A percentile compares a stretch with the other conserved stretches of the same genome.
Conservation (phyloP, 35 echinoderm and acorn worm genomes). For the Antedon bifida region DNA sequence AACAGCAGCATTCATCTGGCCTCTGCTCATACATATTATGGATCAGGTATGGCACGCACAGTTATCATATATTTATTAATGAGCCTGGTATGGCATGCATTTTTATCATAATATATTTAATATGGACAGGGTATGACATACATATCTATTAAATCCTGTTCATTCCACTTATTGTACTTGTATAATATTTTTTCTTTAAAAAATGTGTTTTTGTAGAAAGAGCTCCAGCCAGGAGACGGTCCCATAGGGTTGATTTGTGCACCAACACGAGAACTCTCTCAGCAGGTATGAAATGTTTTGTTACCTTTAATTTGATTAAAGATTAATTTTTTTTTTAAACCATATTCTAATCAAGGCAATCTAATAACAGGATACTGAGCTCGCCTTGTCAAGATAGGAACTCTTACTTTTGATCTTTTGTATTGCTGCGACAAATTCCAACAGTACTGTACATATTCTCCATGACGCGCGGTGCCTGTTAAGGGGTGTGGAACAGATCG, state of each 20-base stretch:
- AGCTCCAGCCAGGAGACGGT: slow-evolving; percentile 68
- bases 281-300: slow-evolving; percentile 61
- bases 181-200: too few relatives aligned
- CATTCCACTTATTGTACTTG: too few relatives aligned
- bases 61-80: too few relatives aligned
- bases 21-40: slow-evolving; percentile 94
- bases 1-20: slow-evolving; percentile 96
- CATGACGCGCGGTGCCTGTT: too few relatives aligned
- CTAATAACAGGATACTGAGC: too few relatives aligned
- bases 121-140: too few relatives aligned
- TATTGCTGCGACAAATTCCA: neutral
- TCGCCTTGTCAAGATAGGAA: too few relatives aligned
- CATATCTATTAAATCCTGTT: too few relatives aligned
- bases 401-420: neutral
- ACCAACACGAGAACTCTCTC: slow-evolving; percentile 85
- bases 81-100: too few relatives aligned
- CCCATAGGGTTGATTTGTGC: slow-evolving; percentile 95
- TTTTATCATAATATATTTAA: too few relatives aligned
- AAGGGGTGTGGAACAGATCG: too few relatives aligned
- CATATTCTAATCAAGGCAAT: neutral
- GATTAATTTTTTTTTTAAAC: neutral
- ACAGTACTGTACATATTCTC: too few relatives aligned
- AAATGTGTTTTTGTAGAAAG: slow-evolving; percentile 34
- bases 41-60: slow-evolving; percentile 58
- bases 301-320: neutral